Evolutionary conservation across 2,113 vertebrate species (phyloP), one percentile per base, ranked within the genome.

Genomic region (Sakesphorus luctuosus): DNA sequence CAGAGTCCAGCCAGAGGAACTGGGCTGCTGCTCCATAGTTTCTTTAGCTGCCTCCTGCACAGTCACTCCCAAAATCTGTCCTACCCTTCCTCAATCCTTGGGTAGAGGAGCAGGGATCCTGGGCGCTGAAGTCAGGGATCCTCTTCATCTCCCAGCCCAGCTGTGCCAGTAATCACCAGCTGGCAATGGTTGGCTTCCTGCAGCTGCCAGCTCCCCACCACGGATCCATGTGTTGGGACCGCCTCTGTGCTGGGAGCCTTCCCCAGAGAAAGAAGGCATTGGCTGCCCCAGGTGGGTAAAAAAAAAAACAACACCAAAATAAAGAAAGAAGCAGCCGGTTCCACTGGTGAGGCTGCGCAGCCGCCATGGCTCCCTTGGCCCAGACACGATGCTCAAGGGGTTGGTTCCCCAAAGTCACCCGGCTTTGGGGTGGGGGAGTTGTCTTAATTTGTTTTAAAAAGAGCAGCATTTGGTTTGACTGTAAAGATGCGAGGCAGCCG

Each of bases 381-480:
- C 1, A 0, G 66, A 7, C 0, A 0, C 0, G 10, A 9, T 33
- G 47, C 75, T 81, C 5, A 10, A 10, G 85, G 88, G 5, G 33
- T 13, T 79, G 5, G 33, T 13, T 79, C 73, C 75, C 88, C 89
- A 44, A 47, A 91, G 84, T 72, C 52, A 8, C 26, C 2, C 0
- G 0, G 62, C 62, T 72, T 61, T 0, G 5, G 76, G 52, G 58
- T 0, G 0, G 26, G 25, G 65, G 59, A 4, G 26, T 65, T 63
- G 55, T 95, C 85, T 75, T 43, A 15, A 43, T 43, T 43, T 33
- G 43, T 84, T 93, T 91, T 90, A 96, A 92, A 96, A 97, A 92
- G 90, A 95, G 95, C 95, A 96, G 95, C 96, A 97, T 96, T 96
- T 97, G 96, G 94, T 93, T 94, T 95, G 89, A 94, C 75, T 85